Conservation (phyloP, 1,140 invertebrate species). For the Lepidurus packardi region DNA sequence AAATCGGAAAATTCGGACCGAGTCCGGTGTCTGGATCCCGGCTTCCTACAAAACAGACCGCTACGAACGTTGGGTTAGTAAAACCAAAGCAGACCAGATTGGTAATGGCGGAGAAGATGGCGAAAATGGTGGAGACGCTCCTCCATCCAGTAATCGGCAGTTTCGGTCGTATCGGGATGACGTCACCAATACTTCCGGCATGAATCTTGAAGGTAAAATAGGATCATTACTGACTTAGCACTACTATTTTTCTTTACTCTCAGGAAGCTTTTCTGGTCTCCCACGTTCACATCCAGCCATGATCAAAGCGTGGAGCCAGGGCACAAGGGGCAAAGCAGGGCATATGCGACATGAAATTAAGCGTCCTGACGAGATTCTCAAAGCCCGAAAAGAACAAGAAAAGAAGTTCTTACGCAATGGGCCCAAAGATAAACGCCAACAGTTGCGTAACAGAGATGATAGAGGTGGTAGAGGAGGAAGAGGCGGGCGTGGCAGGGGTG, state of each 20-base stretch:
- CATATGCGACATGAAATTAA: constrained; percentile 53
- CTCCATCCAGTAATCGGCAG: constrained; percentile 37
- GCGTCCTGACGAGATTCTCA: constrained; percentile 62
- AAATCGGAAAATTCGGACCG: constrained; percentile 80
- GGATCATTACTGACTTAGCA: not conserved
- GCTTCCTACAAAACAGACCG: constrained; percentile 86
- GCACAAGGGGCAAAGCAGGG: constrained; percentile 40
- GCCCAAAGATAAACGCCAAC: constrained; percentile 35
- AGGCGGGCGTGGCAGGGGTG: constrained; percentile 16
- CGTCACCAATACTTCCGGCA: constrained; percentile 27
- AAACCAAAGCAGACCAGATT: constrained; percentile 62
- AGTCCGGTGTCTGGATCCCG: constrained; percentile 88
- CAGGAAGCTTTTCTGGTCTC: constrained; percentile 34
- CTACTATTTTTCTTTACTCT: constrained; percentile 33
- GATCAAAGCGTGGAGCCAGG: constrained; percentile 34
- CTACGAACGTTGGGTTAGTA: constrained; percentile 82
- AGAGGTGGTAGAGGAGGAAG: constrained; percentile 22
- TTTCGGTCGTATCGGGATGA: constrained; percentile 36
- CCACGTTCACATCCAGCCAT: constrained; percentile 32
- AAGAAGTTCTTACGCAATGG: constrained; percentile 47
- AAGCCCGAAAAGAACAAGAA: constrained; percentile 54
- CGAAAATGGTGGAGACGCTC: constrained; percentile 36
- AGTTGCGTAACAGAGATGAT: not conserved
- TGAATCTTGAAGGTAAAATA: constrained; percentile 31
- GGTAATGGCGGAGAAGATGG: constrained; percentile 55